Conservation (phyloP, 2,797 vertebrate genomes). For the Sciurus vulgaris region DNA sequence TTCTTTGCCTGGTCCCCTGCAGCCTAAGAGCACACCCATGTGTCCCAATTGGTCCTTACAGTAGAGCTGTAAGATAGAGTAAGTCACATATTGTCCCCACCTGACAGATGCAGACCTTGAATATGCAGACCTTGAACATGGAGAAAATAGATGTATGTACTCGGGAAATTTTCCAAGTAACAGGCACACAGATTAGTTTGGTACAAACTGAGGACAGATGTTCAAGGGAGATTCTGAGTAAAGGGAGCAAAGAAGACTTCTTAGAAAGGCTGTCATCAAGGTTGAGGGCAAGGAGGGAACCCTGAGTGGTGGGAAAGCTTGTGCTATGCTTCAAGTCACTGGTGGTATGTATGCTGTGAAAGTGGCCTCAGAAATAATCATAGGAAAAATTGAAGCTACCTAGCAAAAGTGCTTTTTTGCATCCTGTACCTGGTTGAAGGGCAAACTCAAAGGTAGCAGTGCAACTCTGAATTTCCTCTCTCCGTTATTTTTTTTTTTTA, state of each 20-base stretch:
- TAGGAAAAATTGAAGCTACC: not conserved
- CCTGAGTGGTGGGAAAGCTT: not conserved
- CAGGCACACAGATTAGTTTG: not conserved
- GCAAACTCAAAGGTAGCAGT: not conserved
- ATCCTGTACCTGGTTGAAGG: not conserved
- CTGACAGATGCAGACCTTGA: conserved; percentile 32
- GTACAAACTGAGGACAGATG: not conserved
- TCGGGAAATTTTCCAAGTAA: not conserved
- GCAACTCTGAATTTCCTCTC: not conserved
- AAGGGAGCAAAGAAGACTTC: not conserved
- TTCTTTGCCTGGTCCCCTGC: not conserved
- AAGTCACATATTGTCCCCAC: not conserved
- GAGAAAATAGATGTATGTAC: not conserved
- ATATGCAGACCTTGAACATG: not conserved
- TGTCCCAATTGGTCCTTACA: not conserved
- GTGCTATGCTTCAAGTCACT: not conserved
- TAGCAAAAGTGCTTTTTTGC: not conserved
- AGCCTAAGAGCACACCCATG: not conserved
- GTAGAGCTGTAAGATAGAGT: not conserved
- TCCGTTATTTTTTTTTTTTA: too few relatives aligned
- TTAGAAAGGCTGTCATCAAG: not conserved
- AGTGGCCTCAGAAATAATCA: not conserved
- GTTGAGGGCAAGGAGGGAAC: not conserved
- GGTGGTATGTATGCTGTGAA: not conserved
- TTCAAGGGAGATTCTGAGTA: not conserved